A percentile compares a stretch with the other conserved stretches of the same genome.
Evolutionary conservation across 1,140 invertebrate species (phyloP).

Genomic region (Stenopsyche tienmushanensis): DNA sequence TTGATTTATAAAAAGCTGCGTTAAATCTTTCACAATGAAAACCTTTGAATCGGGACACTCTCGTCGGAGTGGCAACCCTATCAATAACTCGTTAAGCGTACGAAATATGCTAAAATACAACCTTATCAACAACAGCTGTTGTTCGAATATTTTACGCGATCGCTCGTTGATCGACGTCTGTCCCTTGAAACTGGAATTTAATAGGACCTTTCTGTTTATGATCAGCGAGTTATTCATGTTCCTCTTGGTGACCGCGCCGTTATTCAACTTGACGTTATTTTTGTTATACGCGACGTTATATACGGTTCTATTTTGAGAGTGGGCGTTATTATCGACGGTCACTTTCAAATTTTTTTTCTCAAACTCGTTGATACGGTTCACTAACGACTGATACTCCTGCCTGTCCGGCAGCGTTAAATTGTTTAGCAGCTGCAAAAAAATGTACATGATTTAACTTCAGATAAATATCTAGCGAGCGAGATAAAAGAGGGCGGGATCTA

Average conservation of each 20-base stretch:
- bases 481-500: neutral
- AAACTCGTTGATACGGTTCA: slow-evolving; percentile 54
- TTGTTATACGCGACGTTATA: no score
- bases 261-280: no score
- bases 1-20: no score
- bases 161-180: slow-evolving; percentile 29
- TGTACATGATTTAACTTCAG: neutral
- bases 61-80: no score
- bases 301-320: no score
- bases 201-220: slow-evolving; percentile 38
- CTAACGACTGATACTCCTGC: slow-evolving; percentile 53
- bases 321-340: no score
- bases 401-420: slow-evolving; percentile 54
- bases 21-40: no score
- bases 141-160: slow-evolving; percentile 44
- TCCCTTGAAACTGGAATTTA: no score
- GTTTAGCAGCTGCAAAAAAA: slow-evolving; percentile 45
- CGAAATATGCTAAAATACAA: slow-evolving; percentile 25
- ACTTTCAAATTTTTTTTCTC: no score
- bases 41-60: no score
- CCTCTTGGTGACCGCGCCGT: no score
- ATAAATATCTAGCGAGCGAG: neutral
- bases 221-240: neutral
- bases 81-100: no score
- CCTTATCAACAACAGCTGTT: slow-evolving; percentile 50